A percentile compares a stretch with the other conserved stretches of the same genome.
phyloP scores from a whole-genome alignment of 1,140 invertebrate genomes.

The Papilio polytes region DNA sequence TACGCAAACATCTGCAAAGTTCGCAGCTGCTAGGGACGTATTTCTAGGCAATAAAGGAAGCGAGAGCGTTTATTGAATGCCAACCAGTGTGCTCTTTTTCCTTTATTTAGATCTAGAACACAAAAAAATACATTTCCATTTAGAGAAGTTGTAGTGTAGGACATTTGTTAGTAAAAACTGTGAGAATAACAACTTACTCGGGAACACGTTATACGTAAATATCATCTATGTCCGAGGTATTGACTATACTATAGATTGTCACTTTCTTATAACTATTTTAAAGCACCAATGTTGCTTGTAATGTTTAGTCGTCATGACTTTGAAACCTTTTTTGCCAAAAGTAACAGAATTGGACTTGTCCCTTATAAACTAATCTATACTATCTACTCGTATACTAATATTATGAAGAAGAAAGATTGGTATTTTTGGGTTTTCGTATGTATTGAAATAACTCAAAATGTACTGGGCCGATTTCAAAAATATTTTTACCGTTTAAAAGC shows the following conservation, averaged over 20 bases:
- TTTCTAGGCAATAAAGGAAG: conserved; percentile 69
- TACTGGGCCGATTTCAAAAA: too few relatives aligned
- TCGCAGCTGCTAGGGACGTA: conserved; percentile 60
- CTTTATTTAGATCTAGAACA: conserved; percentile 56
- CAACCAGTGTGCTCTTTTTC: conserved; percentile 51
- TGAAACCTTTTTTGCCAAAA: too few relatives aligned
- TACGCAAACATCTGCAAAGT: conserved; percentile 61
- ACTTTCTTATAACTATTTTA: too few relatives aligned
- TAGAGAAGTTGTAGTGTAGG: neutral
- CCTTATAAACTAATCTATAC: too few relatives aligned
- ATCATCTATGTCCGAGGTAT: neutral
- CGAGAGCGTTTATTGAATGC: conserved; percentile 60
- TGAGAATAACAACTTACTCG: neutral
- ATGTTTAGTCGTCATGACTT: too few relatives aligned
- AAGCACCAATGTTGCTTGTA: too few relatives aligned
- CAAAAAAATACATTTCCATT: conserved; percentile 37
- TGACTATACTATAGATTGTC: neutral
- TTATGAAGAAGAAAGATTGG: too few relatives aligned
- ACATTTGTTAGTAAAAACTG: conserved; percentile 17
- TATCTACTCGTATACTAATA: too few relatives aligned
- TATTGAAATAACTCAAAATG: too few relatives aligned
- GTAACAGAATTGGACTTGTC: too few relatives aligned
- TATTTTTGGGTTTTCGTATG: too few relatives aligned
- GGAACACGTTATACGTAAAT: neutral
- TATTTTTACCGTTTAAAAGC: too few relatives aligned